phyloP scores from a whole-genome alignment of 2,888 invertebrate species.

The Onthophagus sagittarius region DNA sequence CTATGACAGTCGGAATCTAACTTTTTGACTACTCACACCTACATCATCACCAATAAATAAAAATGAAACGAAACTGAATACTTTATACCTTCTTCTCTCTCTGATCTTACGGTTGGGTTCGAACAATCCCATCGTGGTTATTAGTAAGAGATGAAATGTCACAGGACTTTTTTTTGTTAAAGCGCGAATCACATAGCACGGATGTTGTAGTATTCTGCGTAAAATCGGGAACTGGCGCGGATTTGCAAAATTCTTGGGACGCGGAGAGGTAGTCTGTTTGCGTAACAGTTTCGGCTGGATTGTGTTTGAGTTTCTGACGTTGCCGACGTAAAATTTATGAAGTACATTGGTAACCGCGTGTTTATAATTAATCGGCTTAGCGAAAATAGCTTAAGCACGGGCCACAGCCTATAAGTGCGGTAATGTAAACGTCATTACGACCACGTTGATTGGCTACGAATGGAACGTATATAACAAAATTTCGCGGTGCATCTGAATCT shows the following conservation, averaged over 20 bases:
- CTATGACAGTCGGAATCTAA: too few species aligned
- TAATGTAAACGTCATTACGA: not conserved
- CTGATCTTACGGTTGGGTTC: constrained; percentile 3
- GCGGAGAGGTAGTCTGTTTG: not conserved
- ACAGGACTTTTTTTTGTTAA: not conserved
- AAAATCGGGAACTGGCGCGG: not conserved
- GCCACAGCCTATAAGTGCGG: not conserved
- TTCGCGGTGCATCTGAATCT: not conserved
- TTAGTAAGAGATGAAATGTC: not conserved
- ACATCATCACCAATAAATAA: too few species aligned
- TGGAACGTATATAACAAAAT: not conserved
- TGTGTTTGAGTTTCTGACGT: not conserved
- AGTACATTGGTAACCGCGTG: constrained; percentile 6
- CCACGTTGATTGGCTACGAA: not conserved
- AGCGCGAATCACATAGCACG: constrained; percentile 3
- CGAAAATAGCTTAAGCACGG: not conserved
- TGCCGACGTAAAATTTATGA: constrained; percentile 5
- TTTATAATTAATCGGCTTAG: constrained; percentile 8
- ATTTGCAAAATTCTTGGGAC: not conserved
- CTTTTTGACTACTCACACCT: too few species aligned
- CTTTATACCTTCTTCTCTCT: constrained; percentile 2
- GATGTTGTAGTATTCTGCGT: not conserved
- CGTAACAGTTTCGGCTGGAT: constrained; percentile 3
- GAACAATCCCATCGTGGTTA: not conserved
- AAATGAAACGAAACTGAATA: not conserved